These are phyloP conservation scores for Lampropteryx suffumata DNA, from an alignment of 2,888 invertebrate genomes.

Conservation along the genomic window DNA sequence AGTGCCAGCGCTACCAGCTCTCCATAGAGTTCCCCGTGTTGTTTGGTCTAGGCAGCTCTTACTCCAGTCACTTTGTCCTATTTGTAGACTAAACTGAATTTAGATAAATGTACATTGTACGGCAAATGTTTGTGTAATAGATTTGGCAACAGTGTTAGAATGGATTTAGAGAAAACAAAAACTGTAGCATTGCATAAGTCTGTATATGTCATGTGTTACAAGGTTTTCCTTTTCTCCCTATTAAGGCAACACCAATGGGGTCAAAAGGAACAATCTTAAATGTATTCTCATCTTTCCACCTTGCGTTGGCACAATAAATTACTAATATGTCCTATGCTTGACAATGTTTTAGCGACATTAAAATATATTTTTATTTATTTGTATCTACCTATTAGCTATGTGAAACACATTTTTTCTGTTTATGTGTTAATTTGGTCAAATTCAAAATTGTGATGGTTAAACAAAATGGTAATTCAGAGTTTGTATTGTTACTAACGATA, in stretches of 20 bases:
- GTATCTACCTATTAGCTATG: conserved; percentile 5
- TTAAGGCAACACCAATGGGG: background rate
- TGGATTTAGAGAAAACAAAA: conserved; percentile 33
- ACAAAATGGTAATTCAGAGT: conserved; percentile 15
- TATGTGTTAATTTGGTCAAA: conserved; percentile 8
- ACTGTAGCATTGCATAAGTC: conserved; percentile 9
- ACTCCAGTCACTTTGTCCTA: conserved; percentile 86
- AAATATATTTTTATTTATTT: conserved; percentile 15
- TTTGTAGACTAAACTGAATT: conserved; percentile 82
- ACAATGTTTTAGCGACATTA: background rate
- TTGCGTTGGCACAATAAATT: background rate
- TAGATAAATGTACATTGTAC: conserved; percentile 51
- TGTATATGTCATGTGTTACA: conserved; percentile 5
- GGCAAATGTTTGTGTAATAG: conserved; percentile 54
- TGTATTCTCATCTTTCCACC: conserved; percentile 4
- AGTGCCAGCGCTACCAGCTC: conserved; percentile 57
- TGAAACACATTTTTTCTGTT: background rate
- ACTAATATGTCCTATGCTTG: background rate
- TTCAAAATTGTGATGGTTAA: conserved; percentile 7
- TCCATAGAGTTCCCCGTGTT: conserved; percentile 85
- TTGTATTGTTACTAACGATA: conserved; percentile 12
- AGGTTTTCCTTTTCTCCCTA: conserved; percentile 1
- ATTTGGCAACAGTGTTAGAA: conserved; percentile 70
- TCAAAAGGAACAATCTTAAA: background rate
- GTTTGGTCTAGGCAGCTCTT: conserved; percentile 85